Base-by-base conservation (phyloP, 2,797 vertebrate species). In the Channallabes apus region DNA sequence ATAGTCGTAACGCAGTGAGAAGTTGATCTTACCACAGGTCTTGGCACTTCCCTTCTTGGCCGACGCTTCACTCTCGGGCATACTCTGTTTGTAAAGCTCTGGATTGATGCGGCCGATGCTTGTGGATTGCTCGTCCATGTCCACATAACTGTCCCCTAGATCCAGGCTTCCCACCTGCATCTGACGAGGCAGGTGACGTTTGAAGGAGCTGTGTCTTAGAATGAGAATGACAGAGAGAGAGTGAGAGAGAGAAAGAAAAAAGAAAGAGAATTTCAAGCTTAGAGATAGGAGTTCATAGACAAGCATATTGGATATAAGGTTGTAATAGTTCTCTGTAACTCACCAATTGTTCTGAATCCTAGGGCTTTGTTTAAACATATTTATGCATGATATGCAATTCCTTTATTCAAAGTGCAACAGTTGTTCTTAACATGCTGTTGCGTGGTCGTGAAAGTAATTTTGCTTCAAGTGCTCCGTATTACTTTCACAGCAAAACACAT, bases 41-140 rank as follows among this genome's bases (percentile, higher is more conserved):
- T 97, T 98, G 91, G 93, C 93, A 88, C 94, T 92, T 1, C 94
- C 92, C 38, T 97, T 96, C 18, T 97, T 97, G 87, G 96, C 95
- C 0, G 96, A 93, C 0, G 97, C 97, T 3, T 98, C 97, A 0
- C 94, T 93, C 1, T 99, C 98, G 85, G 94, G 91, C 0, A 95
- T 94, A 86, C 97, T 98, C 86, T 98, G 97, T 68, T 97, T 97
- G 92, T 99, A 99, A 85, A 99, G 95, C 89, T 99, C 98, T 0
- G 98, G 98, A 69, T 99, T 98, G 91, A 99, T 99, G 83, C 98
- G 97, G 0, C 98, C 98, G 0, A 99, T 98, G 94, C 98, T 96
- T 83, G 97, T 98, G 1, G 96, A 94, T 91, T 97, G 97, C 87
- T 98, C 97, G 0, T 97, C 96, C 3, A 95, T 96, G 0, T 92